phyloP scores from a whole-genome alignment of 1,140 invertebrate species.

The Ostrea edulis region DNA sequence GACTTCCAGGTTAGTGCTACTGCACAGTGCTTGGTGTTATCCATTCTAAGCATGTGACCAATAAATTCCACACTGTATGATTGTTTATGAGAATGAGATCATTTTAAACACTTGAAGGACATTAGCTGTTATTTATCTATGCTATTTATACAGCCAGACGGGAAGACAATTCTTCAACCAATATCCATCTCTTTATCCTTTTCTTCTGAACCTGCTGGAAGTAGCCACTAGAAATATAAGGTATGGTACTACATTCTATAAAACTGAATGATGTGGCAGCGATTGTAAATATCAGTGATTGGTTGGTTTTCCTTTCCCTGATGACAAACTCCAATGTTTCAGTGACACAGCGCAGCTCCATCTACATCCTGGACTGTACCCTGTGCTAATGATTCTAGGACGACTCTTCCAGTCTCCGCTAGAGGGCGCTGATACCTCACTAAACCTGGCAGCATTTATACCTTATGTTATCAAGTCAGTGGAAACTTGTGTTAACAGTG shows the following conservation, averaged over 20 bases:
- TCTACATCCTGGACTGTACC: conserved; percentile 84
- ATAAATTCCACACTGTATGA: no score
- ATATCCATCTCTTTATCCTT: conserved; percentile 89
- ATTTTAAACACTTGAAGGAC: no score
- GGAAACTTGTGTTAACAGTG: neutral
- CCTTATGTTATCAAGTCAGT: conserved; percentile 74
- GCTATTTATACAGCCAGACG: conserved; percentile 78
- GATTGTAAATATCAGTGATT: neutral
- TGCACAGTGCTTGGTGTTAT: no score
- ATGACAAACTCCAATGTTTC: neutral
- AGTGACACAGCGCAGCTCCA: conserved; percentile 77
- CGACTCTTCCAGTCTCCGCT: conserved; percentile 88
- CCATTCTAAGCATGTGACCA: no score
- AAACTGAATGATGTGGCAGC: neutral
- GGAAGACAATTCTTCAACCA: conserved; percentile 90
- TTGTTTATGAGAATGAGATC: no score
- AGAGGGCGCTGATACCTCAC: conserved; percentile 84
- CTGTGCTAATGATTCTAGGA: conserved; percentile 88
- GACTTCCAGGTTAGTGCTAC: no score
- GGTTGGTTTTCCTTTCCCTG: neutral
- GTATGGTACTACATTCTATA: conserved; percentile 46
- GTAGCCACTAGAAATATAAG: conserved; percentile 78
- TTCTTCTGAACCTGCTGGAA: conserved; percentile 86
- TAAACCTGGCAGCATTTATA: conserved; percentile 81
- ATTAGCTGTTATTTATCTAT: neutral